Evolutionary conservation across 2,113 vertebrate genomes (phyloP), one percentile per base, ranked within the genome.

Genomic region (Neolamprologus cancellatus): DNA sequence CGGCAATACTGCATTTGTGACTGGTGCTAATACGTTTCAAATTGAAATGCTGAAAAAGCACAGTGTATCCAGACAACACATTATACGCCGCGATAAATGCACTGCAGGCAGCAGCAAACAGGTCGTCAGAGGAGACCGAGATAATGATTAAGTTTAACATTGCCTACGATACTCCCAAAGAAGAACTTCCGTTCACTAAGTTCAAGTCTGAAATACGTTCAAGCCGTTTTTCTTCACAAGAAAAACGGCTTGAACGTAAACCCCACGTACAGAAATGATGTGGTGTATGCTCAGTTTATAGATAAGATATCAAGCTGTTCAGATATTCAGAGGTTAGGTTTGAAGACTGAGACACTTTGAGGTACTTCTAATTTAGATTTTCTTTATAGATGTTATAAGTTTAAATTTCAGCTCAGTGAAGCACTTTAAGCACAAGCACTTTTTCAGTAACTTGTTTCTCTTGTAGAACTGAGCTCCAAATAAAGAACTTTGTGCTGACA

Each of bases 141-240:
- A 30, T 30, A 5, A 57, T 57, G 25, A 57, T 57, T 2, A 57
- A 2, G 4, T 30, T 57, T 57, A 28, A 57, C 13, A 15, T 57
- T 57, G 54, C 54, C 54, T 3, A 28, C 25, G 4, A 57, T 57
- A 5, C 14, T 57, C 25, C 25, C 23, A 57, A 57, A 57, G 54
- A 55, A 55, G 23, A 28, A 57, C 0, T 57, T 57, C 13, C 2
- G 1, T 1, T 57, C 25, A 57, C 25, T 28, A 5, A 57, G 1
- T 57, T 57, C 54, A 30, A 57, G 54, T 15, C 54, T 28, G 25
- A 57, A 30, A 57, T 15, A 23, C 2, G 6, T 54, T 54, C 20
- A 54, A 54, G 0, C 2, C 2, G 0, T 54, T 54, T 54, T 57
- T 5, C 23, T 8, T 57, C 25, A 28, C 7, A 1, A 57, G 54